These are phyloP conservation scores for Lepidothrix coronata DNA, from an alignment of 2,113 vertebrate genomes.

Conservation along the genomic window DNA sequence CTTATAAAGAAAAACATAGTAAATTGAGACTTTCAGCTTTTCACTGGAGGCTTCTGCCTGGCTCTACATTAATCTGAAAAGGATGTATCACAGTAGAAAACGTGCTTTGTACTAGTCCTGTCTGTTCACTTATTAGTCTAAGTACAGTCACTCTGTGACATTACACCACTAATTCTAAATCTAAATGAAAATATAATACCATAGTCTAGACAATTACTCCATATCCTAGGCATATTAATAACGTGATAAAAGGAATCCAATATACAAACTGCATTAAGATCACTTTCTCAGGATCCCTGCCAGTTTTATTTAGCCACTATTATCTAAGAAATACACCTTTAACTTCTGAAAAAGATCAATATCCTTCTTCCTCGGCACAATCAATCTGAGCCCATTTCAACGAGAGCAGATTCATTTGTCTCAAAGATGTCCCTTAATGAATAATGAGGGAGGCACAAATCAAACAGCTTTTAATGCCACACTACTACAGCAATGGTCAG, in stretches of 20 bases:
- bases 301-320: not conserved
- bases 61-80: not conserved
- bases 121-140: not conserved
- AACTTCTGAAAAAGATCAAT: conserved; percentile 24
- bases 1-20: not conserved
- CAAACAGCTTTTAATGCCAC: conserved; percentile 45
- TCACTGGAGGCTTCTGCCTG: not conserved
- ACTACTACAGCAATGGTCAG: not conserved
- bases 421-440: conserved; percentile 4
- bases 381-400: not conserved
- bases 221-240: not conserved
- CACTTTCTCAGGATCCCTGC: conserved; percentile 12
- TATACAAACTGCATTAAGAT: conserved; percentile 42
- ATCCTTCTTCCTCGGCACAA: not conserved
- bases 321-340: conserved; percentile 6
- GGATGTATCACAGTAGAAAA: not conserved
- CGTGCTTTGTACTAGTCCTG: not conserved
- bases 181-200: conserved; percentile 38
- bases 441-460: conserved; percentile 40
- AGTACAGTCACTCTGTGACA: not conserved
- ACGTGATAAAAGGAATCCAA: conserved; percentile 26
- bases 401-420: not conserved
- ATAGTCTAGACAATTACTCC: not conserved
- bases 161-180: not conserved
- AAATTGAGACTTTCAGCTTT: not conserved